Percentiles rank a stretch among this genome's conserved stretches.
phyloP scores from a whole-genome alignment of 2,797 vertebrate species.

The Myiotriccus ornatus region DNA sequence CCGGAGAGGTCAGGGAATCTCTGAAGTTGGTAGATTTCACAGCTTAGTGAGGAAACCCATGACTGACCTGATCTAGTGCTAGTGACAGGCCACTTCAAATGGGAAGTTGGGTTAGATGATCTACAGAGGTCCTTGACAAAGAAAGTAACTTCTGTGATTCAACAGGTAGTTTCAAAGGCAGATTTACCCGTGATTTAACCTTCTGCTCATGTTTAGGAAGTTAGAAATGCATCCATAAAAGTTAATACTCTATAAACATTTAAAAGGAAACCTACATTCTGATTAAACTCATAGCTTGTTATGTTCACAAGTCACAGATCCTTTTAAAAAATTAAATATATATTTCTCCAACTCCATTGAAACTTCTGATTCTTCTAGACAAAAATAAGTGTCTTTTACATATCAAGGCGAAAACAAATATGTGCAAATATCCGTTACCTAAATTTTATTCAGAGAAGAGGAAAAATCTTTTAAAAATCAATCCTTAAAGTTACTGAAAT shows the following conservation, averaged over 20 bases:
- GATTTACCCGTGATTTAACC: not conserved
- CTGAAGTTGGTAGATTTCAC: not conserved
- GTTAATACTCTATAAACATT: not conserved
- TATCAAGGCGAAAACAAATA: not conserved
- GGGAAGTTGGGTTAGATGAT: not conserved
- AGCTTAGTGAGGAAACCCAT: not conserved
- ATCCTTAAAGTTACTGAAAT: not conserved
- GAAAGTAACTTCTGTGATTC: not conserved
- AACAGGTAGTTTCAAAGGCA: not conserved
- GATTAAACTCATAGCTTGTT: not conserved
- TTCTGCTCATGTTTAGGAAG: not conserved
- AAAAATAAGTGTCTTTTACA: not conserved
- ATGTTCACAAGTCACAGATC: not conserved
- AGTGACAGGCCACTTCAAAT: not conserved
- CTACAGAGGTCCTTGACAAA: not conserved
- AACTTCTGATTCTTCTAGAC: not conserved
- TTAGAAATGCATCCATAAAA: not conserved
- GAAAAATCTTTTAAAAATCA: not conserved
- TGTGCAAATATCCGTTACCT: not conserved
- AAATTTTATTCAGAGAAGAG: not conserved
- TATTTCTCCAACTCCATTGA: not conserved
- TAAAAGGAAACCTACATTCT: not conserved
- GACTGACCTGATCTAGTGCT: not conserved
- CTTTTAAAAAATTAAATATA: not conserved
- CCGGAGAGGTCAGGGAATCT: not conserved